Evolutionary conservation across 2,888 invertebrate species (phyloP), one percentile per base, ranked within the genome.

Genomic region (Reticulitermes lucifugus): DNA sequence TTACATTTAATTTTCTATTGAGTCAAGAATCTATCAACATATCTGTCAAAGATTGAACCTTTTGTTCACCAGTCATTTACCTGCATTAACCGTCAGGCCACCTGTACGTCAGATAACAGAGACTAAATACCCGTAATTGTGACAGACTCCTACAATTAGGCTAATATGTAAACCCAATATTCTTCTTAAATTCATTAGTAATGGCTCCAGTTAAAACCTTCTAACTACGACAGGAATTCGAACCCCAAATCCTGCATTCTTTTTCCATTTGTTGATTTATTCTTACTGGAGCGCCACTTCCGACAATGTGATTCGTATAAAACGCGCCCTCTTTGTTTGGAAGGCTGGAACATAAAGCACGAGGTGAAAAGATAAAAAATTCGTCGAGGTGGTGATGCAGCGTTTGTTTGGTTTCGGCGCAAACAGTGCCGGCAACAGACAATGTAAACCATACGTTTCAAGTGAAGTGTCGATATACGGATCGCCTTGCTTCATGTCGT

Each of bases 391-490:
- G 46, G 77, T 73, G 41, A 73, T 43, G 73, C 12, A 73, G 21
- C 35, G 35, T 46, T 75, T 77, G 77, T 77, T 43, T 77, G 46
- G 73, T 73, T 73, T 41, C 18, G 5, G 41, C 12, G 29, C 41
- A 73, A 41, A 10, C 70, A 70, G 10, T n/a, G n/a, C 9, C 70
- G 35, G 46, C 41, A n/a, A 77, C 46, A 46, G 41, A n/a, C n/a
- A 77, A 77, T 46, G 46, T 77, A 77, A 77, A 77, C 77, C 51
- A 46, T 46, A 22, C n/a, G 77, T 22, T 43, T n/a, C n/a, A 77
- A 77, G 21, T 77, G 51, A 77, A 77, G 77, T 77, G 77, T 46
- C 77, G 77, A 46, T 77, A 46, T 46, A 77, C 77, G 46, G 51
- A 77, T 46, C 41, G 12, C 18, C 75, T 43, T 21, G 41, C 21